These are phyloP conservation scores for Luperina testacea DNA, from an alignment of 2,888 invertebrate genomes.

Conservation along the genomic window DNA sequence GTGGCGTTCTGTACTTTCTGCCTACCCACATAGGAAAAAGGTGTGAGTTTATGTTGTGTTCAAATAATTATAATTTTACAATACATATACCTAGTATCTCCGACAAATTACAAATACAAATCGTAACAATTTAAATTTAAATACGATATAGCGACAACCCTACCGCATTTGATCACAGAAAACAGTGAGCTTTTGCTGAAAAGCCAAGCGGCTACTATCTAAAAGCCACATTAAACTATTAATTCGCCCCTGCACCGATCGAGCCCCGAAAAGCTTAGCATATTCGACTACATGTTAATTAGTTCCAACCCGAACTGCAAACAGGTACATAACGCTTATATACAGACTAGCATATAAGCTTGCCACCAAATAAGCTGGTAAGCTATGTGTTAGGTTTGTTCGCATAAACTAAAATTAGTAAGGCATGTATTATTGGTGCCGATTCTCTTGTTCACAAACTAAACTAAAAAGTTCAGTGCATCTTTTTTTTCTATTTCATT, in stretches of 20 bases:
- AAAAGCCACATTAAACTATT: neutral
- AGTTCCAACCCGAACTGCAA: neutral
- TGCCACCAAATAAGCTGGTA: neutral
- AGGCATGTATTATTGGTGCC: neutral
- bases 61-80: too few relatives aligned
- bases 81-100: too few relatives aligned
- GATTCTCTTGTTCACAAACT: too few relatives aligned
- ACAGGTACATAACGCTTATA: slow-evolving; percentile 24
- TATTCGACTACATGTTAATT: slow-evolving; percentile 26
- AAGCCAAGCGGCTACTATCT: neutral
- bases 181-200: neutral
- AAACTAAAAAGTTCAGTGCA: too few relatives aligned
- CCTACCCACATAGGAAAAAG: too few relatives aligned
- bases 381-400: neutral
- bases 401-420: slow-evolving; percentile 5
- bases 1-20: neutral
- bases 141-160: neutral
- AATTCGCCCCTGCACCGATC: neutral
- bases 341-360: slow-evolving; percentile 19
- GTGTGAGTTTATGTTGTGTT: too few relatives aligned
- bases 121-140: neutral
- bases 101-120: too few relatives aligned
- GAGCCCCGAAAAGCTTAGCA: slow-evolving; percentile 1
- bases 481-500: too few relatives aligned
- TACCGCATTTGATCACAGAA: neutral